These are phyloP conservation scores for Pedionomus torquatus DNA, from an alignment of 2,113 vertebrate genomes.

Conservation along the genomic window DNA sequence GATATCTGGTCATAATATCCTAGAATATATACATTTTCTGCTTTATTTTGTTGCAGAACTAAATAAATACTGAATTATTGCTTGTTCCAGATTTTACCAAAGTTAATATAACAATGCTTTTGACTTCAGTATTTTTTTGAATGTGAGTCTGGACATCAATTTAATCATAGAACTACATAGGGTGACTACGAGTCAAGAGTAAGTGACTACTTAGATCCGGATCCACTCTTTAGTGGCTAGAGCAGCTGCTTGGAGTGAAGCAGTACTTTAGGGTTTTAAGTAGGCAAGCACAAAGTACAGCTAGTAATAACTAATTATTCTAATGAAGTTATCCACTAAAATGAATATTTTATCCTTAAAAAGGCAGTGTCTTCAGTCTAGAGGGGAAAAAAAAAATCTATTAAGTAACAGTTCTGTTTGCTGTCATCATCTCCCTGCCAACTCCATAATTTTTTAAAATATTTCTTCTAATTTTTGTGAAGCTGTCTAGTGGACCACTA, in stretches of 20 bases:
- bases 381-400: not conserved
- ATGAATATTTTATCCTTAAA: not conserved
- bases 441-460: not conserved
- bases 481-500: not conserved
- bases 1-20: not conserved
- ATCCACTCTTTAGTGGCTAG: not conserved
- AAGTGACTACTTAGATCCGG: not conserved
- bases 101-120: not conserved
- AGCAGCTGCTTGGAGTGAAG: not conserved
- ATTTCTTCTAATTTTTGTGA: not conserved
- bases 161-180: not conserved
- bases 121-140: not conserved
- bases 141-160: not conserved
- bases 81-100: not conserved
- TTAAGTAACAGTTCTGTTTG: not conserved
- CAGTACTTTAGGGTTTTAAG: not conserved
- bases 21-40: not conserved
- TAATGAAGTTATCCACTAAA: not conserved
- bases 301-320: not conserved
- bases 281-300: fast-evolving
- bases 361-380: not conserved
- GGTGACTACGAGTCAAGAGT: not conserved
- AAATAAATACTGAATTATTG: not conserved
- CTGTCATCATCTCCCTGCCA: not conserved
- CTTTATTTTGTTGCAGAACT: not conserved